Conservation (phyloP, 2,888 invertebrate genomes). For the Drosophila testacea region DNA sequence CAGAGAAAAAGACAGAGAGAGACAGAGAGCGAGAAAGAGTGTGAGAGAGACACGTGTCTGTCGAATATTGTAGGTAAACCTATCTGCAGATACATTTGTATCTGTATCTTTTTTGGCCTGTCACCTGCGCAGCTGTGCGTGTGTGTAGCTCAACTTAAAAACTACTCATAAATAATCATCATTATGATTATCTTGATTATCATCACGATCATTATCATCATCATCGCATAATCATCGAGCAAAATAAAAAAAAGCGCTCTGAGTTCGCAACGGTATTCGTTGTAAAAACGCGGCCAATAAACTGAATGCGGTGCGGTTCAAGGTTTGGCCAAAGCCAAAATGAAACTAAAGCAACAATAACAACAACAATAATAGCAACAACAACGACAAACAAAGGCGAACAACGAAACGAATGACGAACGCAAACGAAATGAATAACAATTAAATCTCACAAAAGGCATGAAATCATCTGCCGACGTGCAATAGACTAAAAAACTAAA, state of each 20-base stretch:
- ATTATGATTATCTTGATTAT: slow-evolving; percentile 19
- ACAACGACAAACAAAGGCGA: slow-evolving; percentile 35
- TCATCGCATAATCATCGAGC: slow-evolving; percentile 47
- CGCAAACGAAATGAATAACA: slow-evolving; percentile 74
- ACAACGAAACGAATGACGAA: slow-evolving; percentile 57
- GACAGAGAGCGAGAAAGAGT: background rate
- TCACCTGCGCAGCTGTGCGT: slow-evolving; percentile 20
- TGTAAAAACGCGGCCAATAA: slow-evolving; percentile 84
- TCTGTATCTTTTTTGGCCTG: slow-evolving; percentile 17
- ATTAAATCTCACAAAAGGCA: slow-evolving; percentile 79
- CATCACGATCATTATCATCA: slow-evolving; percentile 34
- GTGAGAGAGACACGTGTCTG: slow-evolving; percentile 36
- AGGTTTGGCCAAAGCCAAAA: slow-evolving; percentile 82
- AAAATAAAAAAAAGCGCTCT: slow-evolving; percentile 42
- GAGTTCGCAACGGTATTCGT: slow-evolving; percentile 80
- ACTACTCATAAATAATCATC: slow-evolving; percentile 30
- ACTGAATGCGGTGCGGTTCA: slow-evolving; percentile 82
- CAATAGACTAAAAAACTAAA: slow-evolving; percentile 47
- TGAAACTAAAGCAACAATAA: slow-evolving; percentile 77
- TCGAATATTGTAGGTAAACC: slow-evolving; percentile 6
- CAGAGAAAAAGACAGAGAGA: background rate
- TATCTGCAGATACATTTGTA: slow-evolving; percentile 17
- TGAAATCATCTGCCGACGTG: slow-evolving; percentile 75
- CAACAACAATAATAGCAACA: slow-evolving; percentile 45
- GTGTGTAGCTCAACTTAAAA: slow-evolving; percentile 20